A percentile compares a stretch with the other conserved stretches of the same genome.
phyloP scores from a whole-genome alignment of 2,888 invertebrate species.

The Caenorhabditis drosophilae region DNA sequence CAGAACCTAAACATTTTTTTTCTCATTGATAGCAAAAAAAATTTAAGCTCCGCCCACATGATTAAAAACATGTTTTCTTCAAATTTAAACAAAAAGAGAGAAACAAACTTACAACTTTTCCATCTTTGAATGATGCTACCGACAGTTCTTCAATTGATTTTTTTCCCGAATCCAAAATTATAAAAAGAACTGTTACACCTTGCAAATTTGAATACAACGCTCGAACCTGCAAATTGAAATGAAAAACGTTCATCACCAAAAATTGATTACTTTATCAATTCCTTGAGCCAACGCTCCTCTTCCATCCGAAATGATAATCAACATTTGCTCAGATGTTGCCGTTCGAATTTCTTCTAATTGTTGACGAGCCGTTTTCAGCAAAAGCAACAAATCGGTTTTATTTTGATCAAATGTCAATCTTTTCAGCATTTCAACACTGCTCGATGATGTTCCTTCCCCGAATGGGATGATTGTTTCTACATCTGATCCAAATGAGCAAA shows the following conservation, averaged over 20 bases:
- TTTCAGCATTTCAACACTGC: conserved; percentile 35
- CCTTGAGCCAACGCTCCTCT: conserved; percentile 87
- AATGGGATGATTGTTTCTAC: conserved; percentile 86
- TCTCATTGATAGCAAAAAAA: background rate
- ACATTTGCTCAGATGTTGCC: conserved; percentile 77
- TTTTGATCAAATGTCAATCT: conserved; percentile 80
- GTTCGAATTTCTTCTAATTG: conserved; percentile 40
- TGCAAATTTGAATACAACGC: conserved; percentile 47
- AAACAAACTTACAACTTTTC: conserved; percentile 34
- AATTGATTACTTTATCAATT: conserved; percentile 79
- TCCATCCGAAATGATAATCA: conserved; percentile 93
- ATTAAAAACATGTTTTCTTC: conserved; percentile 5
- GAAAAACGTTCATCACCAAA: conserved; percentile 50
- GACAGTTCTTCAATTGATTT: conserved; percentile 89
- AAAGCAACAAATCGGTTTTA: conserved; percentile 79
- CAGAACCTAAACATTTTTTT: conserved; percentile 31
- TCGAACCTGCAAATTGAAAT: conserved; percentile 32
- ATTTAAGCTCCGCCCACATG: too few relatives aligned
- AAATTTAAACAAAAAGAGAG: too few relatives aligned
- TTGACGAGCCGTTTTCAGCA: conserved; percentile 41
- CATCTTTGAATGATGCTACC: conserved; percentile 78
- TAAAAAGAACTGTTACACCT: conserved; percentile 89
- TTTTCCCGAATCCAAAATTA: conserved; percentile 92
- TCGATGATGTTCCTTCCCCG: conserved; percentile 73
- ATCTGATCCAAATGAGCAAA: conserved; percentile 86